Conservation (phyloP, 2,797 vertebrate genomes). For the Monodelphis domestica region DNA sequence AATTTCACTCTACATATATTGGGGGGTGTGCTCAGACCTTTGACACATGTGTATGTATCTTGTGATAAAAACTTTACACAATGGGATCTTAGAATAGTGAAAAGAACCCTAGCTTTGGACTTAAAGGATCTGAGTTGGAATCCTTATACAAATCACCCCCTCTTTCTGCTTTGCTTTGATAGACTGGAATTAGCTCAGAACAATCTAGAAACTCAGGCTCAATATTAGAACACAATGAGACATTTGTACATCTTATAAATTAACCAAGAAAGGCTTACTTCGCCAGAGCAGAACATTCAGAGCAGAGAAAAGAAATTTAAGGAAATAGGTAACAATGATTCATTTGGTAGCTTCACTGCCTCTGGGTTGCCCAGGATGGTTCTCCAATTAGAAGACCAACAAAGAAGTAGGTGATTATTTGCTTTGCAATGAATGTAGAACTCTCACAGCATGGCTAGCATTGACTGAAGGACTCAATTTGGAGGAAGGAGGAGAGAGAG, state of each 20-base stretch:
- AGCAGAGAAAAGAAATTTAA: not conserved
- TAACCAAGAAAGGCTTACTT: not conserved
- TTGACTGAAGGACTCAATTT: not conserved
- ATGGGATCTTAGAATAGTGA: not conserved
- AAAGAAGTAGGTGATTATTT: not conserved
- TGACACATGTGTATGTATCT: not conserved
- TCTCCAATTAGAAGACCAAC: not conserved
- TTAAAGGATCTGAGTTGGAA: not conserved
- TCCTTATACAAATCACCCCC: not conserved
- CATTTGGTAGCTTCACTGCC: not conserved
- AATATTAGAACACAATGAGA: not conserved
- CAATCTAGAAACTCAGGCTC: not conserved
- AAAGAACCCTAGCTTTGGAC: not conserved
- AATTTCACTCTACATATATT: not conserved
- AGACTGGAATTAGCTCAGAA: not conserved
- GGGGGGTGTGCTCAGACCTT: not conserved
- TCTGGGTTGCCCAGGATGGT: not conserved
- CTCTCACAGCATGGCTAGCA: not conserved
- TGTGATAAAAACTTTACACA: not conserved
- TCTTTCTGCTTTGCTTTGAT: not conserved
- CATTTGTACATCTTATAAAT: not conserved
- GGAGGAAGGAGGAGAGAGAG: not conserved
- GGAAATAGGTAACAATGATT: not conserved
- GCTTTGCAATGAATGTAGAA: not conserved
- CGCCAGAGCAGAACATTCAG: not conserved